Base-by-base conservation (phyloP, 2,888 invertebrate species). In the Sericinus montela region DNA sequence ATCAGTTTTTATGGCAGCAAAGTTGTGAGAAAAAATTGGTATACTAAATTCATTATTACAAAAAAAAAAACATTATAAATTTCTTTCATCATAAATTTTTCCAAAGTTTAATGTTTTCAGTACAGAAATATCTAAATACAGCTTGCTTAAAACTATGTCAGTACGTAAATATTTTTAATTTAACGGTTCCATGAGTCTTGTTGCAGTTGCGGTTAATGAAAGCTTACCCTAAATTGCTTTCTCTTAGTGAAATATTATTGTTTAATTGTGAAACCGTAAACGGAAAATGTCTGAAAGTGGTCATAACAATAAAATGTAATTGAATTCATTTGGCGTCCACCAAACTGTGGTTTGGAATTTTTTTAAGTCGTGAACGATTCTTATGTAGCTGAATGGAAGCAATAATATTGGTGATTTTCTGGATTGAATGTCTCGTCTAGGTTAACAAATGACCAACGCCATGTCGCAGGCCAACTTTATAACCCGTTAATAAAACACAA, bases 401-500 rank as follows among this genome's bases (percentile, higher is more conserved):
- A 75, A 76, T 78, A 83, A 80, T 73, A 75, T 72, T 68, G 65
- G 58, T 59, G 66, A 67, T 75, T 73, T 67, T 71, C 68, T 67
- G 72, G 74, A 70, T 72, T 69, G 69, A 65, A 65, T 61, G 59
- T 65, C 63, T 62, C 74, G 73, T 76, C 74, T 76, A 59, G 64
- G 72, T 81, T 75, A 77, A 81, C 85, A 81, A 84, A 76, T 83
- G 76, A 73, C 69, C 75, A 79, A 80, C 81, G 81, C 77, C 76
- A 76, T 80, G 78, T 84, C 74, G 71, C 78, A 65, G 70, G 65
- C 69, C 67, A 69, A 78, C 75, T 87, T 86, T 85, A 86, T 83
- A 83, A 79, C 83, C 84, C 79, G 79, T 80, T 84, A 83, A 85
- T 85, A 86, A 87, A 87, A 86, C 77, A 84, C 80, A 83, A 83